Base-by-base conservation (phyloP, 2,113 vertebrate species). In the Gavialis gangeticus region DNA sequence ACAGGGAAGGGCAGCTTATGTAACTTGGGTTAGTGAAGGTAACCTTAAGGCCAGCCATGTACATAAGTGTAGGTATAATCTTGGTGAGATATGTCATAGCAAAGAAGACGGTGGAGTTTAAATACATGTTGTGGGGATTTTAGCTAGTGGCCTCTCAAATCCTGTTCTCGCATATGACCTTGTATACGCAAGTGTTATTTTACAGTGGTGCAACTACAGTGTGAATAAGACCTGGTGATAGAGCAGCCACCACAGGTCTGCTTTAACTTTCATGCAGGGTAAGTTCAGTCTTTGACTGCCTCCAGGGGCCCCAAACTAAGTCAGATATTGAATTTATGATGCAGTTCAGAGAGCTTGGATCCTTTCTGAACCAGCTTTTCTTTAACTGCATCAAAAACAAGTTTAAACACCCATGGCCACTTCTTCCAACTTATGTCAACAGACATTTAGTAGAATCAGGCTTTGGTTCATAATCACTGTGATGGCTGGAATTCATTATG, bases 381-480 rank as follows among this genome's bases (percentile, higher is more conserved):
- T 12, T 3, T 79, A 83, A 12, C 27, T 81, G 0, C 16, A 9
- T 30, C n/a, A 83, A 55, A 85, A 93, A 59, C 12, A 81, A 75
- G 28, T 46, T 46, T 46, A 46, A 46, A 46, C 8, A 46, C 46
- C 46, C 12, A 79, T 37, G 0, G 0, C 60, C 34, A 77, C 2
- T 6, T 69, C 84, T 96, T 82, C 10, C 46, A 18, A 2, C 17
- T 88, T 78, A 78, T 59, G 46, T 4, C 15, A 69, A 81, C 37
- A n/a, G 34, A 6, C 58, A 58, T 3, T 4, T 77, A 18, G 37
- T 46, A 66, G 37, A 87, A 87, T 19, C 75, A 76, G 75, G 16
- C 54, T 77, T 17, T 77, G 27, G 46, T 56, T 76, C 88, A 3
- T 16, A 71, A 30, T 82, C 87, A 79, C 85, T 87, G 78, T 76